Percentiles rank a stretch among this genome's conserved stretches.
Evolutionary conservation across 2,888 invertebrate genomes (phyloP).

Genomic region (Metalampra italica): DNA sequence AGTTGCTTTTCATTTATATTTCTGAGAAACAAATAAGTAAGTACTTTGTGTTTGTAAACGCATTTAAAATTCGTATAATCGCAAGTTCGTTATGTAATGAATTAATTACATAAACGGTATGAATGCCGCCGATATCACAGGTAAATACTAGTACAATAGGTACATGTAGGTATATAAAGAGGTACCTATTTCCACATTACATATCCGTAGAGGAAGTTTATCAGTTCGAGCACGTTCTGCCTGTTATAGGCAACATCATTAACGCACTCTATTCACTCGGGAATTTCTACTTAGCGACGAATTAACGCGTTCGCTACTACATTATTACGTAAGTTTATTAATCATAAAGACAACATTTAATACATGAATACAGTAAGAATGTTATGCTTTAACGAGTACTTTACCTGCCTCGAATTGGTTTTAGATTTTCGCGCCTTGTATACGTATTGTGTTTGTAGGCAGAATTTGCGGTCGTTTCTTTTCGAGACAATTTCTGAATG

Average conservation of each 20-base stretch:
- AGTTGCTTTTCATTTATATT: too few species aligned
- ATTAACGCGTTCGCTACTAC: constrained; percentile 8
- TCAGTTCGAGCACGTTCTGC: constrained; percentile 33
- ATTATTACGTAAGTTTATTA: constrained; percentile 1
- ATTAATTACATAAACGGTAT: too few species aligned
- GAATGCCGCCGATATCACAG: too few species aligned
- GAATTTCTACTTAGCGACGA: constrained; percentile 24
- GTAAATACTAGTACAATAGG: neutral
- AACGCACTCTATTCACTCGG: constrained; percentile 28
- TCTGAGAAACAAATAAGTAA: too few species aligned
- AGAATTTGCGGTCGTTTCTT: too few species aligned
- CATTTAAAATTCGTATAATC: too few species aligned
- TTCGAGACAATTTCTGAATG: neutral
- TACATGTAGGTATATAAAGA: neutral
- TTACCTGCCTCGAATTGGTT: neutral
- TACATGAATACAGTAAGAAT: neutral
- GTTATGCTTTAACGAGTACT: too few species aligned
- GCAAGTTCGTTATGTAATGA: too few species aligned
- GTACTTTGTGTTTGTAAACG: too few species aligned
- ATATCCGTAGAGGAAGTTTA: constrained; percentile 18
- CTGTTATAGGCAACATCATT: constrained; percentile 33
- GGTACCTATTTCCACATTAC: neutral
- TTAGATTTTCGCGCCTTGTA: too few species aligned
- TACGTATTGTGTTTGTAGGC: too few species aligned
- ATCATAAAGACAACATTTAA: neutral